Evolutionary conservation across 2,797 vertebrate genomes (phyloP).

Genomic region (Ceyx erithaca): DNA sequence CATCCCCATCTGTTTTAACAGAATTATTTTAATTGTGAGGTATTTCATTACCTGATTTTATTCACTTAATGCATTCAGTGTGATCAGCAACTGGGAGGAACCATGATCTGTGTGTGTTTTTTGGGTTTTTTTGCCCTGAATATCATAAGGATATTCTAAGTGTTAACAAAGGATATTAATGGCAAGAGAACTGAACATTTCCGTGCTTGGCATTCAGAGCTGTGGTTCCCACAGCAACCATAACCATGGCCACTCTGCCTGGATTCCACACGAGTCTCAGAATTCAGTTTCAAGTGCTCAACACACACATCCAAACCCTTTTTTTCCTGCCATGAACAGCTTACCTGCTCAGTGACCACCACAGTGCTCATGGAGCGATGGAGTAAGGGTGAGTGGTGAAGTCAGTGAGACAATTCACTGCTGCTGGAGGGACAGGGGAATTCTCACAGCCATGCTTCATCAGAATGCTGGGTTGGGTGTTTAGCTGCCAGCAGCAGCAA

Average conservation of each 20-base stretch:
- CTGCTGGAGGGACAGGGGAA: not conserved
- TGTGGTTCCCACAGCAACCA: conserved; percentile 50
- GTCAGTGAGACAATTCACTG: not conserved
- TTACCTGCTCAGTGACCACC: not conserved
- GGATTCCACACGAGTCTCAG: not conserved
- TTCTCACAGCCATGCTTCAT: not conserved
- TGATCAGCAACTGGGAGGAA: not conserved
- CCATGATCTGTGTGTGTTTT: not conserved
- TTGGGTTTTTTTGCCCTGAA: not conserved
- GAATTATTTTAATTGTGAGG: not conserved
- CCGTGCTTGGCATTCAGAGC: not conserved
- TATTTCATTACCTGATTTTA: not conserved
- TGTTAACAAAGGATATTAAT: not conserved
- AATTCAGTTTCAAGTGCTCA: not conserved
- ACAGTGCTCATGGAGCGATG: not conserved
- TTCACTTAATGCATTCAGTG: not conserved
- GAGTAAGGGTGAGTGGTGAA: not conserved
- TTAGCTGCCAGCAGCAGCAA: not conserved
- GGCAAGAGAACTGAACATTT: not conserved
- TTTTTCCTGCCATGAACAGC: not conserved
- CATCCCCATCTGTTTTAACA: not conserved
- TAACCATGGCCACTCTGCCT: not conserved
- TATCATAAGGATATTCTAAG: not conserved
- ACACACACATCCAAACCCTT: not conserved
- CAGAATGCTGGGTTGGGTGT: not conserved